Evolutionary conservation across 2,113 vertebrate genomes (phyloP).

Genomic region (Phocoena phocoena): DNA sequence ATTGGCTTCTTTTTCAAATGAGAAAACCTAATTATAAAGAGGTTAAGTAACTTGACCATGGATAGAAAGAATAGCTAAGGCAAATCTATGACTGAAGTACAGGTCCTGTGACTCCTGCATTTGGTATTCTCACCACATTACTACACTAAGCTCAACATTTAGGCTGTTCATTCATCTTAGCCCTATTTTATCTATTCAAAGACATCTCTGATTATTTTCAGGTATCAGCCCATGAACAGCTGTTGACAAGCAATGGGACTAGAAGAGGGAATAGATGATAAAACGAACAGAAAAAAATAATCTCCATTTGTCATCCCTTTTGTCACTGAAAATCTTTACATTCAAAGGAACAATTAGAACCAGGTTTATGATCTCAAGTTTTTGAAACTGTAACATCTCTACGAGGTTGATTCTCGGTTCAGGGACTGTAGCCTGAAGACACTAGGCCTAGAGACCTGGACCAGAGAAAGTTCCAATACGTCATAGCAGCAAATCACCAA

Average conservation of each 20-base stretch:
- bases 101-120: too few species aligned
- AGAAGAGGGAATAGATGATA: background rate
- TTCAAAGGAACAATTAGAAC: background rate
- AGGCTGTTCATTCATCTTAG: background rate
- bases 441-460: background rate
- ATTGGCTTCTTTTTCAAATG: background rate
- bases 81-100: background rate
- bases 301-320: background rate
- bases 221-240: background rate
- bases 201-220: background rate
- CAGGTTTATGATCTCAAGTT: background rate
- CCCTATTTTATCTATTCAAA: background rate
- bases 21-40: background rate
- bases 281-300: background rate
- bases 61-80: background rate
- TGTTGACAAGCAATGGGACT: background rate
- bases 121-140: too few species aligned
- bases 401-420: background rate
- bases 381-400: background rate
- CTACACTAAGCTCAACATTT: background rate
- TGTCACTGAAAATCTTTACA: background rate
- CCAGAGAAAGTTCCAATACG: background rate
- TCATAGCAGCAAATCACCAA: background rate
- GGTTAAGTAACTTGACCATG: background rate
- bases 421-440: background rate